Evolutionary conservation across 2,113 vertebrate species (phyloP), one percentile per base, ranked within the genome.

Genomic region (Pundamilia nyererei): DNA sequence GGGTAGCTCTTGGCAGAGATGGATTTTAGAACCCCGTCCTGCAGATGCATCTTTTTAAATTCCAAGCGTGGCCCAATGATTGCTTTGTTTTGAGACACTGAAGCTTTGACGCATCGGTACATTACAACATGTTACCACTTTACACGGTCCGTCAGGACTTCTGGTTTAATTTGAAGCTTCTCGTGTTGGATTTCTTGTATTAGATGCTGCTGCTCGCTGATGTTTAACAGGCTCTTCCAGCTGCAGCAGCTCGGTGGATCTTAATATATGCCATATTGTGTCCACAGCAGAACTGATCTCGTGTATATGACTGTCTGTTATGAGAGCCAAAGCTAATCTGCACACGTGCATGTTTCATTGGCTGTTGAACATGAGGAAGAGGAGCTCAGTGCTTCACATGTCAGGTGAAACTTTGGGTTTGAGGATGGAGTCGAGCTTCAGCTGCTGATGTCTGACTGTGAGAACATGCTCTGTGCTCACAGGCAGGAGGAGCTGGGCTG

Each of bases 341-440:
- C 2, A 3, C 81, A 84, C 19, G 19, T 81, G 83, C 86, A 26
- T 3, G 8, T 70, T 79, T 72, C 9, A 84, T 86, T 86, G 81
- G 62, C 51, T 31, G 84, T 24, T 15, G 77, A 81, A 42, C 51
- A 13, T 79, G 19, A 60, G 72, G 33, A 65, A 29, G 14, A 79
- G 10, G 24, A 56, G 24, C 33, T 79, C 29, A 2, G 79, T 15
- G 24, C 70, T 75, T 49, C 42, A 31, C 6, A 1, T 68, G 1
- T 84, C 3, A 6, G 12, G 7, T 77, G 70, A 72, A 79, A 80
- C 6, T 54, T 51, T 21, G 77, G 31, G 54, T 80, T 45, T 45
- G 35, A 51, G 8, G 6, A 11, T 38, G 12, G 80, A 53, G 80
- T 72, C n/a, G 17, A 58, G 62, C 65, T 84, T 33, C 62, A 45